Base-by-base conservation (phyloP, 2,797 vertebrate genomes). In the Lutjanus campechanus region DNA sequence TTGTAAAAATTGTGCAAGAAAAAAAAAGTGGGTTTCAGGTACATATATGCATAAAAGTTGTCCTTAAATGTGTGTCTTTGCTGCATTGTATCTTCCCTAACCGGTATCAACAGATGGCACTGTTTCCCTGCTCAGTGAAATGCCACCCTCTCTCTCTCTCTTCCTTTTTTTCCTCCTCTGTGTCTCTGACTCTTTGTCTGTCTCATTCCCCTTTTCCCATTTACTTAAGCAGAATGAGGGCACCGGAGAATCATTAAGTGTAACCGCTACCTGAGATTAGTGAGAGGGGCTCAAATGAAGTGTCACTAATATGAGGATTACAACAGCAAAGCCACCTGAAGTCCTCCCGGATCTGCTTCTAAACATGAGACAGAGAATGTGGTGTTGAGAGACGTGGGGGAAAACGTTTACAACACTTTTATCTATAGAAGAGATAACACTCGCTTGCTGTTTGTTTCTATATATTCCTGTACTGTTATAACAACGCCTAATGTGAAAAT, bases 281-380 rank as follows among this genome's bases (percentile, higher is more conserved):
- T 77, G 86, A 92, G 91, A 93, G 86, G 91, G 88, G 85, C 95
- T 94, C 92, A 94, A 95, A 95, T 95, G 93, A 95, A 96, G 95
- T 95, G 93, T 92, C 94, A 95, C 94, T 95, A 95, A 96, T 96
- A 95, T 95, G 94, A 88, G 95, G 94, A 96, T 96, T 96, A 96
- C 93, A 94, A 93, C 89, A 79, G 92, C 90, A 94, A 95, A 95
- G 93, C 94, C 92, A 95, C 93, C 92, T 94, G 88, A 94, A 95
- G 90, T 94, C 90, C 89, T 92, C 81, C 61, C n/a, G 58, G 88
- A 89, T 93, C 90, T 88, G 88, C 85, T 87, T 76, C 77, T 75
- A 82, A 89, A 93, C 84, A 90, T 41, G 75, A 86, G 73, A 81
- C 73, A 59, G 68, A 77, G 78, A 77, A 79, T 43, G 53, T 72